Base-by-base conservation (phyloP, 2,888 invertebrate genomes). In the Archaeoteleia sp. region DNA sequence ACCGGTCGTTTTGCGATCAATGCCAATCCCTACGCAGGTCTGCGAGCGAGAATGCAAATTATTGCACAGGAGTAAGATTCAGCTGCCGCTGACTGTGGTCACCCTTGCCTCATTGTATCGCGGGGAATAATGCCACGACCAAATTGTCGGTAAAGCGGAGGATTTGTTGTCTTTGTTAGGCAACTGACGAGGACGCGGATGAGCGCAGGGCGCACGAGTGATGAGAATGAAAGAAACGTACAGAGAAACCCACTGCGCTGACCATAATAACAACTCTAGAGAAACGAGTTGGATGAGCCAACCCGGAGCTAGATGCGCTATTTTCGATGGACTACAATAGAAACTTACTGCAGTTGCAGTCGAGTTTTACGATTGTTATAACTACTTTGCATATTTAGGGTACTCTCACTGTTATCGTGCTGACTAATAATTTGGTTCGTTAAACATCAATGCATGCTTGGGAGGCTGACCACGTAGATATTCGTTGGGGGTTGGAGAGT, bases 21-120 rank as follows among this genome's bases (percentile, higher is more conserved):
- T 32, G n/a, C 12, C 40, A 53, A 27, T 61, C 67, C 74, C 73
- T n/a, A 25, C 35, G 27, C 8, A 6, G 12, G 48, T 13, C 25
- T 51, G 67, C 72, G 70, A 77, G 74, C 75, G 72, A 77, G 79
- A 79, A 82, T 82, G 82, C 83, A 83, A 83, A 83, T 83, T 80
- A 82, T 79, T 76, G 70, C 70, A 72, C 70, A 68, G 68, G 76
- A 76, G 78, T 75, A 75, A 79, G 76, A 76, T 72, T 77, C 78
- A 76, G 73, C 77, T 77, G 78, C 74, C 67, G 70, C 57, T 53
- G 53, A 54, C 57, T 58, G 70, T 51, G 72, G 71, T 71, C 65
- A 71, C 69, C 69, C 62, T 60, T 45, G 68, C 60, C 69, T 71
- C 58, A 72, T 73, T 70, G 70, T 68, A 68, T 57, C 62, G 34